Percentiles rank a stretch among this genome's conserved stretches.
These are phyloP conservation scores for Brevimyrus niger DNA, from an alignment of 2,113 vertebrate genomes.

Conservation along the genomic window DNA sequence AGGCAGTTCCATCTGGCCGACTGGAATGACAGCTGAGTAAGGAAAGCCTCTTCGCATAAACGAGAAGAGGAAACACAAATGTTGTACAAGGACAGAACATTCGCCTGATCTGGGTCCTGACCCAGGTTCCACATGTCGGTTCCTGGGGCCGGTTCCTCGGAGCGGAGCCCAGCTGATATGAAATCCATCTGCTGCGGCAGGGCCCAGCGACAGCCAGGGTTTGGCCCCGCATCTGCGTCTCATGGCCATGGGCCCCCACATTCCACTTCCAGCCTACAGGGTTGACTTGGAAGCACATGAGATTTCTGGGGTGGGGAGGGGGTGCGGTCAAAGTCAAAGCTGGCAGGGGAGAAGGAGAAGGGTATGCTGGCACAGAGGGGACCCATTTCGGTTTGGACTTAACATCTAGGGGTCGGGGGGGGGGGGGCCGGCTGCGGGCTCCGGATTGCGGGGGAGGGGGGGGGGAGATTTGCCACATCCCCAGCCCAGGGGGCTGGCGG, in stretches of 20 bases:
- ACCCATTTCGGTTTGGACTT: slow-evolving; percentile 66
- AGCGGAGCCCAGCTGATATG: slow-evolving; percentile 82
- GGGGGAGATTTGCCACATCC: not conserved
- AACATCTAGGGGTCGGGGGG: slow-evolving; percentile 55
- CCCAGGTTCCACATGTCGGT: slow-evolving; percentile 92
- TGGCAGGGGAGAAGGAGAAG: slow-evolving; percentile 65
- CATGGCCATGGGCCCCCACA: slow-evolving; percentile 72
- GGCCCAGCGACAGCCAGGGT: slow-evolving; percentile 87
- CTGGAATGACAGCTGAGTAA: slow-evolving; percentile 91
- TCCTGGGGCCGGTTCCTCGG: slow-evolving; percentile 70
- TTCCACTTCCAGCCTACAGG: slow-evolving; percentile 72
- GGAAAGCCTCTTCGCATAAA: slow-evolving; percentile 99
- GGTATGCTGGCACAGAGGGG: slow-evolving; percentile 68
- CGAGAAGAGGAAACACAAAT: slow-evolving; percentile 94
- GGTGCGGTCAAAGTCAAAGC: slow-evolving; percentile 48
- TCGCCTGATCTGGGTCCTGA: slow-evolving; percentile 99
- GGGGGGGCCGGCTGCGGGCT: no score
- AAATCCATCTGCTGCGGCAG: slow-evolving; percentile 94
- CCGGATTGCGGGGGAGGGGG: not conserved
- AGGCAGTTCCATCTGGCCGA: slow-evolving; percentile 88
- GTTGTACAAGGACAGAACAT: slow-evolving; percentile 99
- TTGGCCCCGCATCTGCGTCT: slow-evolving; percentile 86
- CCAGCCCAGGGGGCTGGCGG: not conserved
- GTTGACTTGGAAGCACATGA: slow-evolving; percentile 76
- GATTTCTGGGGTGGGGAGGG: slow-evolving; percentile 58